Percentiles rank a stretch among this genome's conserved stretches.
Evolutionary conservation across 2,113 vertebrate genomes (phyloP).

Genomic region (Serinus canaria): DNA sequence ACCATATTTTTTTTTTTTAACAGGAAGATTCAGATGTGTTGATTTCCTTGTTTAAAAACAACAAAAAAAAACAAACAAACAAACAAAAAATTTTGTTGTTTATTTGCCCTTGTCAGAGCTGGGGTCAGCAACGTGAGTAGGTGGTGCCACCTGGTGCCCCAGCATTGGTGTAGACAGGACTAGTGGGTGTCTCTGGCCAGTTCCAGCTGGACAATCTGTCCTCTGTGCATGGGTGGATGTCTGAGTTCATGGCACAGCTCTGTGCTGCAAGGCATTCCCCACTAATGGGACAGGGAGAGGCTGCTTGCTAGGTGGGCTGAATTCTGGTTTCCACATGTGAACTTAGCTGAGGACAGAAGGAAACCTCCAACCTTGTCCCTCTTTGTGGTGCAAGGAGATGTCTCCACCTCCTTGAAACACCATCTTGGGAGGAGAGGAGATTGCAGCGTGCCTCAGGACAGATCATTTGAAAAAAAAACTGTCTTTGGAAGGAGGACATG

Average conservation of each 20-base stretch:
- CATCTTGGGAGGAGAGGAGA: background rate
- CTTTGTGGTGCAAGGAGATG: background rate
- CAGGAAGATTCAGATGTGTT: background rate
- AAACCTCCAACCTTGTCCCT: background rate
- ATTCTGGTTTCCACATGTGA: fast-evolving
- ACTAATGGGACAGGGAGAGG: background rate
- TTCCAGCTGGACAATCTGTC: background rate
- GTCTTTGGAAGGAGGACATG: background rate
- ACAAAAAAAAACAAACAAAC: no score
- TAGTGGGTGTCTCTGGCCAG: background rate
- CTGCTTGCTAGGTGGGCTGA: background rate
- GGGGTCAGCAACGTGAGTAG: background rate
- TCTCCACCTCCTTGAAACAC: background rate
- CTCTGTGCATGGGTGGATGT: background rate
- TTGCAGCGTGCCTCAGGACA: background rate
- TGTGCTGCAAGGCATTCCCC: background rate
- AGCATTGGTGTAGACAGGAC: background rate
- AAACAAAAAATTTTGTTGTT: background rate
- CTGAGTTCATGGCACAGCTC: background rate
- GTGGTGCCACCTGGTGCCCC: background rate
- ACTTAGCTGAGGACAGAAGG: background rate
- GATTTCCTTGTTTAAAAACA: background rate
- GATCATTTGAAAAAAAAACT: background rate
- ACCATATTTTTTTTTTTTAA: background rate
- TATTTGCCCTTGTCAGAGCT: background rate